Evolutionary conservation across 1,140 invertebrate genomes (phyloP).

Genomic region (Ceratoteleas bidentatus): DNA sequence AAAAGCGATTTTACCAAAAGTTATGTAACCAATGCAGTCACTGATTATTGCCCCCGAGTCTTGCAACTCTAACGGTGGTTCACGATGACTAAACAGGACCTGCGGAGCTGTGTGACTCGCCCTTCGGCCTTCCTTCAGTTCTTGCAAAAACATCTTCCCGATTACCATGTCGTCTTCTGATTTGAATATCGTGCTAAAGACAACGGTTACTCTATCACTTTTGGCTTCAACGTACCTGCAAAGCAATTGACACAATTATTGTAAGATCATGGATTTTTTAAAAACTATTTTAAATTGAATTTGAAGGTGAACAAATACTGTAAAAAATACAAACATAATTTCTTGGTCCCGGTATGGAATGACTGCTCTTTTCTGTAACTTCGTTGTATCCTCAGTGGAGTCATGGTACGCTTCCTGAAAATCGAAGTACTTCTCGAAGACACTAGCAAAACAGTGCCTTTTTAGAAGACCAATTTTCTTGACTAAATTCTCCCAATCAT

Average conservation of each 20-base stretch:
- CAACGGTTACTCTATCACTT: slow-evolving; percentile 98
- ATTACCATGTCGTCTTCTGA: slow-evolving; percentile 99
- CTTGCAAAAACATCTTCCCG: slow-evolving; percentile 99
- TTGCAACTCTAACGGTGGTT: slow-evolving; percentile 97
- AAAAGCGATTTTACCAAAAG: slow-evolving; percentile 88
- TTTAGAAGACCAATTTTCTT: slow-evolving; percentile 97
- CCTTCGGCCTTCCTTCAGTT: slow-evolving; percentile 98
- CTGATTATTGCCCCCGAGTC: slow-evolving; percentile 96
- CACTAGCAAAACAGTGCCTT: slow-evolving; percentile 99
- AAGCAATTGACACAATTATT: slow-evolving; percentile 4
- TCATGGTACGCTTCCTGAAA: slow-evolving; percentile 99
- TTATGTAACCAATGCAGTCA: slow-evolving; percentile 99
- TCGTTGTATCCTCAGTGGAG: slow-evolving; percentile 94
- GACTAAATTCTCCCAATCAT: slow-evolving; percentile 93
- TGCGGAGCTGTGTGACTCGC: slow-evolving; percentile 97
- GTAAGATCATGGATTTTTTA: neutral
- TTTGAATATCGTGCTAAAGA: slow-evolving; percentile 99
- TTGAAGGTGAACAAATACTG: neutral
- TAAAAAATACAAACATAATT: slow-evolving; percentile 91
- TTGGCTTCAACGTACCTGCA: slow-evolving; percentile 98
- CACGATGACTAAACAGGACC: slow-evolving; percentile 96
- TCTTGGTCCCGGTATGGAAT: slow-evolving; percentile 99
- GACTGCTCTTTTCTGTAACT: slow-evolving; percentile 96
- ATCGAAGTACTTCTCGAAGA: slow-evolving; percentile 99
- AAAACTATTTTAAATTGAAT: too few species aligned